Percentiles rank a stretch among this genome's conserved stretches.
Evolutionary conservation across 2,888 invertebrate genomes (phyloP).

Genomic region (Drosophila aldrichi): DNA sequence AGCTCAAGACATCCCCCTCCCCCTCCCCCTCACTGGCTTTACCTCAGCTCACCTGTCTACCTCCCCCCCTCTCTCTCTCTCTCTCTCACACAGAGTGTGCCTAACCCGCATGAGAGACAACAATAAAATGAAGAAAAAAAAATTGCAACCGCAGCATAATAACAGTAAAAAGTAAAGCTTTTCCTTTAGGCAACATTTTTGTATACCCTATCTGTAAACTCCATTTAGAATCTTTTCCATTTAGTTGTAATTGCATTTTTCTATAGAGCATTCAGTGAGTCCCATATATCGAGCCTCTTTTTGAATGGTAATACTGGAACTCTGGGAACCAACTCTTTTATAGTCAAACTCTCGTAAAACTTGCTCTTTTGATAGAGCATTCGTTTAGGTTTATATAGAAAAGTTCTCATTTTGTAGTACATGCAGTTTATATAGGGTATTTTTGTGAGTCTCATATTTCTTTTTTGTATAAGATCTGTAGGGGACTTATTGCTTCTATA

Average conservation of each 20-base stretch:
- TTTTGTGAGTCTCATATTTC: not conserved
- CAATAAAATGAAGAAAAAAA: slow-evolving; percentile 10
- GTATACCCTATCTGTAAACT: not conserved
- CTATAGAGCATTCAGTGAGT: not conserved
- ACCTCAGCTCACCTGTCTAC: not conserved
- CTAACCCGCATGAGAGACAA: slow-evolving; percentile 9
- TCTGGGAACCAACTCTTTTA: not conserved
- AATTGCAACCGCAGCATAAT: slow-evolving; percentile 22
- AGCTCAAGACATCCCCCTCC: not conserved
- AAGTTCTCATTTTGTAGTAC: not conserved
- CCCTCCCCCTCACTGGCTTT: too few species aligned
- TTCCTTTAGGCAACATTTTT: not conserved
- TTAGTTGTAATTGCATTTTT: not conserved
- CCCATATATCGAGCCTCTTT: too few species aligned
- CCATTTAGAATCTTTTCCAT: not conserved
- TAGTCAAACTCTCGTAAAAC: not conserved
- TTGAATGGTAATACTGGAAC: not conserved
- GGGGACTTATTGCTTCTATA: too few species aligned
- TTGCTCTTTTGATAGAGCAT: not conserved
- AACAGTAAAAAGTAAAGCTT: not conserved
- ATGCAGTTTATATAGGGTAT: not conserved
- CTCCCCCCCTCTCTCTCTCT: not conserved
- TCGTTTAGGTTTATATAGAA: not conserved
- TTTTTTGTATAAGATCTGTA: too few species aligned
- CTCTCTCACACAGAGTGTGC: not conserved